Percentiles rank a stretch among this genome's conserved stretches.
Evolutionary conservation across 1,140 invertebrate genomes (phyloP).

Genomic region (Tetramorium parvispinum): DNA sequence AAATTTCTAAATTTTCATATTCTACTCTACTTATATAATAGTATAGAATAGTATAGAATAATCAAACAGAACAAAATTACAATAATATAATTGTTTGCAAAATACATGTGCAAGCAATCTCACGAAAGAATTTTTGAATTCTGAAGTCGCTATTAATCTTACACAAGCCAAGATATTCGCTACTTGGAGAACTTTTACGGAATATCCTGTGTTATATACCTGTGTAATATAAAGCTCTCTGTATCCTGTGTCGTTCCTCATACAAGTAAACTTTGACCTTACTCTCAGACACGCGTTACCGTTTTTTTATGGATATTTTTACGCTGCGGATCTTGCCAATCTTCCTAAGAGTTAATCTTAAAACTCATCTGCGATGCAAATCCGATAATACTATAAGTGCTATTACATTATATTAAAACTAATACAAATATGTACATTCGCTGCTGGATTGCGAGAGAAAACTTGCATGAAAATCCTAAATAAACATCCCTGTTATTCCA

Average conservation of each 20-base stretch:
- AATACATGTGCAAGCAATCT: not conserved
- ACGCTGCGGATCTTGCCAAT: slow-evolving; percentile 25
- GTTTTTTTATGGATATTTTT: slow-evolving; percentile 44
- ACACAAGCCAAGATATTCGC: not conserved
- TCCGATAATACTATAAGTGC: not conserved
- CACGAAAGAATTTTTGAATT: not conserved
- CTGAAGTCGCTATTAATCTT: not conserved
- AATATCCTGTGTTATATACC: not conserved
- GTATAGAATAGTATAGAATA: too few species aligned
- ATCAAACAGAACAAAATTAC: not conserved
- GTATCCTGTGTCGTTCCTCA: not conserved
- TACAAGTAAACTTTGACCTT: slow-evolving; percentile 60
- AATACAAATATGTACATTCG: not conserved
- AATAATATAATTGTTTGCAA: too few species aligned
- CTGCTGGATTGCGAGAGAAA: not conserved
- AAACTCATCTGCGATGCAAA: not conserved
- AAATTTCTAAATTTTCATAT: slow-evolving; percentile 2
- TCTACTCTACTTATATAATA: not conserved
- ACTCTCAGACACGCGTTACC: slow-evolving; percentile 30
- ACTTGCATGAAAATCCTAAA: not conserved
- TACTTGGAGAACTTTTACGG: not conserved
- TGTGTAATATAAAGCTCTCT: not conserved
- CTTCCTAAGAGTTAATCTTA: slow-evolving; percentile 17
- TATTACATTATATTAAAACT: slow-evolving; percentile 5
- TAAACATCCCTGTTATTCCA: not conserved